These are phyloP conservation scores for Mormyrus proboscirostris DNA, from an alignment of 2,797 vertebrate species.

Conservation along the genomic window DNA sequence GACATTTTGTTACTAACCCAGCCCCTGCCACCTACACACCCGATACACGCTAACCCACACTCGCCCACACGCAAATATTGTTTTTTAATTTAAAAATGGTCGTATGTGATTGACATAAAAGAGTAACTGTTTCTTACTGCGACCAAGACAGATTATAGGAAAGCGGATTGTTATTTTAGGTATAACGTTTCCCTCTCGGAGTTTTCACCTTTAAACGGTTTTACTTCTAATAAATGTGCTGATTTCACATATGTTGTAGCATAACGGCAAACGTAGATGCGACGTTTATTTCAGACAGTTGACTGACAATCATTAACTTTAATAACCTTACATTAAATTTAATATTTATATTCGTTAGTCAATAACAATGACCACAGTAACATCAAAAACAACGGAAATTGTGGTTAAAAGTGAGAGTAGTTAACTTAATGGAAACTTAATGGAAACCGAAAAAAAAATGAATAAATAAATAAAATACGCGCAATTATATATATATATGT, in stretches of 20 bases:
- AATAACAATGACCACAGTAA: neutral
- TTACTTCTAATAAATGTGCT: neutral
- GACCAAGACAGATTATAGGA: neutral
- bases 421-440: neutral
- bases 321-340: neutral
- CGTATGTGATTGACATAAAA: neutral
- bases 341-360: neutral
- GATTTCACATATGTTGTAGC: neutral
- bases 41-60: slow-evolving; percentile 8
- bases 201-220: neutral
- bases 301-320: neutral
- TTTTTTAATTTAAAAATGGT: neutral
- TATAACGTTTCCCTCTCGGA: neutral
- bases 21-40: neutral
- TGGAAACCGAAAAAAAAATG: neutral
- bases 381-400: neutral
- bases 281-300: neutral
- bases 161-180: slow-evolving; percentile 4
- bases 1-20: slow-evolving; percentile 1
- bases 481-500: neutral
- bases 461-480: neutral
- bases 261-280: neutral
- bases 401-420: neutral
- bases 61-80: neutral
- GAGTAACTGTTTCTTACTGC: slow-evolving; percentile 5